phyloP scores from a whole-genome alignment of 2,113 vertebrate genomes.

The Sitta europaea region DNA sequence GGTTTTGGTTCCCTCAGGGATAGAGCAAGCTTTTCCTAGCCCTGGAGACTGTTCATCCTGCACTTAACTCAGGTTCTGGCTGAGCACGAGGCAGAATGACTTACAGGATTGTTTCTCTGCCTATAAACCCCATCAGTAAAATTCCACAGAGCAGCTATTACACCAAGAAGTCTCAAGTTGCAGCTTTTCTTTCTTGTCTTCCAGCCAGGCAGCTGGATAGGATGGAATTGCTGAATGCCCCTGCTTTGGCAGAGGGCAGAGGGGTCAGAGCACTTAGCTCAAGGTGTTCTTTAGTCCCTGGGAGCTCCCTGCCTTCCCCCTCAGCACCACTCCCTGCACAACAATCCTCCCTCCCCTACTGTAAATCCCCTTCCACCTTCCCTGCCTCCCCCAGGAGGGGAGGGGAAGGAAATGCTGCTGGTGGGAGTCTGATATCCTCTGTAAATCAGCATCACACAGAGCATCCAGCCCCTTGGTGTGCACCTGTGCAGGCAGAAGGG shows the following conservation, averaged over 20 bases:
- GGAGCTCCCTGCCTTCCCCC: neutral
- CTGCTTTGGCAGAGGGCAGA: slow-evolving; percentile 10
- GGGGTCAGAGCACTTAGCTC: slow-evolving; percentile 7
- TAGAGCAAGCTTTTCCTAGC: neutral
- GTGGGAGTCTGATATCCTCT: neutral
- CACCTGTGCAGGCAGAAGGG: neutral
- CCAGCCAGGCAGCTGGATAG: slow-evolving; percentile 16
- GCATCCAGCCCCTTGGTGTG: neutral
- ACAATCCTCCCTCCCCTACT: neutral
- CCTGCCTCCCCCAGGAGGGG: neutral
- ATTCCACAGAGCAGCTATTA: slow-evolving; percentile 38
- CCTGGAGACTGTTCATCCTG: slow-evolving; percentile 25
- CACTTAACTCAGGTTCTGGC: slow-evolving; percentile 52
- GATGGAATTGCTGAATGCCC: slow-evolving; percentile 15
- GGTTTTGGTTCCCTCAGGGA: neutral
- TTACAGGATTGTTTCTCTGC: slow-evolving; percentile 45
- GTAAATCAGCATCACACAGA: neutral
- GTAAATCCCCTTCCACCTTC: neutral
- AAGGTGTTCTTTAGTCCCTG: neutral
- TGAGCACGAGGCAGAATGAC: slow-evolving; percentile 39
- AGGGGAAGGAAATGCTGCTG: neutral
- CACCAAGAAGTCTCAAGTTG: slow-evolving; percentile 32
- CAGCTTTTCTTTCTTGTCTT: neutral
- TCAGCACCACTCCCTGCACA: neutral
- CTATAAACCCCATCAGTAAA: slow-evolving; percentile 43